Percentiles rank a stretch among this genome's conserved stretches.
These are phyloP conservation scores for Ailuropoda melanoleuca DNA, from an alignment of 2,113 vertebrate genomes.

Conservation along the genomic window DNA sequence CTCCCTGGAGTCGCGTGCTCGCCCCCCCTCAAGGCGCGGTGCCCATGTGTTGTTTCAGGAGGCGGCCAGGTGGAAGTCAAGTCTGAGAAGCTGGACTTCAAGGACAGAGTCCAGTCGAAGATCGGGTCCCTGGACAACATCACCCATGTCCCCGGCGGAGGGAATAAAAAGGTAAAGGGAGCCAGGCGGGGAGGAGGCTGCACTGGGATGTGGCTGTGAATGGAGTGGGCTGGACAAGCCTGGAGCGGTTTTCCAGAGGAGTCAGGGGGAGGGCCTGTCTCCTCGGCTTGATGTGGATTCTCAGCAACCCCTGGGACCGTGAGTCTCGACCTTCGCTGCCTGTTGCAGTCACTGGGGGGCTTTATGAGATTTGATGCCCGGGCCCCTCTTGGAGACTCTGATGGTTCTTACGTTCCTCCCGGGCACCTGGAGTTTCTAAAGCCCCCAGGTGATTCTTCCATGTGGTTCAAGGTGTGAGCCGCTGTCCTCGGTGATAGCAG, in stretches of 20 bases:
- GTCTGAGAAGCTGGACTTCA: constrained; percentile 97
- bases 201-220: accelerated
- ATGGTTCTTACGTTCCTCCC: neutral
- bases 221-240: accelerated
- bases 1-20: accelerated
- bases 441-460: neutral
- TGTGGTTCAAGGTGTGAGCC: neutral
- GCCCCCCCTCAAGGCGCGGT: neutral
- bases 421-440: neutral
- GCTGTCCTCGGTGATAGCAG: neutral
- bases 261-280: accelerated
- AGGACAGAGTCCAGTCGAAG: constrained; percentile 95
- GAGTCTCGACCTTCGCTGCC: neutral
- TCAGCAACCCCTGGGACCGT: neutral
- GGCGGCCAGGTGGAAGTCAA: constrained; percentile 97
- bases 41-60: constrained; percentile 82
- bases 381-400: neutral
- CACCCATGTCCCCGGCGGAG: constrained; percentile 94
- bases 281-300: neutral
- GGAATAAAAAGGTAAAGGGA: constrained; percentile 90
- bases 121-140: constrained; percentile 96
- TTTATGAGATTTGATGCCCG: neutral
- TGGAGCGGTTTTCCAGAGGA: neutral
- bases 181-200: accelerated
- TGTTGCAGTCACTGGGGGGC: neutral